Conservation (phyloP, 2,797 vertebrate genomes). For the Lepus oiostolus region DNA sequence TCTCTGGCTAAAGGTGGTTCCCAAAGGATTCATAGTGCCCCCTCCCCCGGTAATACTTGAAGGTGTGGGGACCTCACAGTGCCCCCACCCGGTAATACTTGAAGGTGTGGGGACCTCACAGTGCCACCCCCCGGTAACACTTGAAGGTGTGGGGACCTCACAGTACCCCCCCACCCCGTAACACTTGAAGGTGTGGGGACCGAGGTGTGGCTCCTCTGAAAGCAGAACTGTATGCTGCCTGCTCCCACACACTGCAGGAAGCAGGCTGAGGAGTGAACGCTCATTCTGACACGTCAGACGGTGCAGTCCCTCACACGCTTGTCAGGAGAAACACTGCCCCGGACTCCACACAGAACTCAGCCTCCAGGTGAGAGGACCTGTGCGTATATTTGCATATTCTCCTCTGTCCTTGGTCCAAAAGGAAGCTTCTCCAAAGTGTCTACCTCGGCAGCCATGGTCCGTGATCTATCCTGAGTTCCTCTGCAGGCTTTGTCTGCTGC, state of each 20-base stretch:
- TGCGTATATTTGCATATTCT: neutral
- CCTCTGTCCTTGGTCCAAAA: accelerated
- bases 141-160: neutral
- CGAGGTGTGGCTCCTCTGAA: neutral
- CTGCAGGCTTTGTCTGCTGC: neutral
- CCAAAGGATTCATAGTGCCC: neutral
- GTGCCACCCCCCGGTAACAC: neutral
- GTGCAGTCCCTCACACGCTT: accelerated
- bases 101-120: neutral
- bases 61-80: neutral
- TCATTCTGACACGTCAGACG: neutral
- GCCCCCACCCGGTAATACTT: too few species aligned
- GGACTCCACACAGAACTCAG: too few species aligned
- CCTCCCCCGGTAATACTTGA: neutral
- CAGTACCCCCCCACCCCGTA: neutral
- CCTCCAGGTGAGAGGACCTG: accelerated
- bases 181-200: neutral
- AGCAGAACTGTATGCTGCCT: neutral
- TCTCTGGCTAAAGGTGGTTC: neutral
- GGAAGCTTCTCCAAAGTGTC: neutral
- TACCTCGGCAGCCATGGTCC: accelerated
- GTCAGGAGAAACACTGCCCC: neutral
- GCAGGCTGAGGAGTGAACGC: neutral
- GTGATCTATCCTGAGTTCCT: accelerated
- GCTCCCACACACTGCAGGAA: neutral